Conservation (phyloP, 35 echinoderm and acorn worm species). For the Nesometra sesokonis region DNA sequence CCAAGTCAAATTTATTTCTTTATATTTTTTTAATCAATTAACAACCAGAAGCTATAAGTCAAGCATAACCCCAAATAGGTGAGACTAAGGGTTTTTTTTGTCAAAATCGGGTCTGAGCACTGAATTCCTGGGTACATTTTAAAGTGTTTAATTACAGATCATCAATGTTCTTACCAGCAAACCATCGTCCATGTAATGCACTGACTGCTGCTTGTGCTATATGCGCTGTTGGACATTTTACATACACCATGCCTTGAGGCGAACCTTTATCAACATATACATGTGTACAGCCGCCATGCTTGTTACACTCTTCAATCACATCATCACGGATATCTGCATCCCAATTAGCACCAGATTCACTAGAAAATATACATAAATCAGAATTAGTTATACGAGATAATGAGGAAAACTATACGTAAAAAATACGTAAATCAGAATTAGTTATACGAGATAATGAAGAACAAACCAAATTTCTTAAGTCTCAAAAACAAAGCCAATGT, state of each 20-base stretch:
- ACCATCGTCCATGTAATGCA: conserved; percentile 87
- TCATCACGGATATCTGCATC: conserved; percentile 61
- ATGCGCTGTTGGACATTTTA: conserved; percentile 65
- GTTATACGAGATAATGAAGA: no score
- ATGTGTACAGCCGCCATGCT: conserved; percentile 81
- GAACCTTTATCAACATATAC: conserved; percentile 79
- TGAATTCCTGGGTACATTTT: not conserved
- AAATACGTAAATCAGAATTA: not conserved
- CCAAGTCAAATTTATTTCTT: no score
- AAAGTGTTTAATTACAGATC: not conserved
- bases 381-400: no score
- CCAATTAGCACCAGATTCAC: conserved; percentile 47
- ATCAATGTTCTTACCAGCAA: conserved; percentile 61
- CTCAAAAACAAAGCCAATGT: no score
- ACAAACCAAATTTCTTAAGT: no score
- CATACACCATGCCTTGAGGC: conserved; percentile 85
- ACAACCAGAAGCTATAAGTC: no score
- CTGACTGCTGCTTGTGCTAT: conserved; percentile 68
- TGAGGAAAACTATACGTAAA: no score
- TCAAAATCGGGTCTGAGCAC: not conserved
- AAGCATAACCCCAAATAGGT: not conserved
- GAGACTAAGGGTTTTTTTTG: not conserved
- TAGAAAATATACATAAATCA: conserved; percentile 6
- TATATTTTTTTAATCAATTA: no score
- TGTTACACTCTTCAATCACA: conserved; percentile 71